Evolutionary conservation across 2,113 vertebrate species (phyloP), one percentile per base, ranked within the genome.

Genomic region (Tyrannus savana): DNA sequence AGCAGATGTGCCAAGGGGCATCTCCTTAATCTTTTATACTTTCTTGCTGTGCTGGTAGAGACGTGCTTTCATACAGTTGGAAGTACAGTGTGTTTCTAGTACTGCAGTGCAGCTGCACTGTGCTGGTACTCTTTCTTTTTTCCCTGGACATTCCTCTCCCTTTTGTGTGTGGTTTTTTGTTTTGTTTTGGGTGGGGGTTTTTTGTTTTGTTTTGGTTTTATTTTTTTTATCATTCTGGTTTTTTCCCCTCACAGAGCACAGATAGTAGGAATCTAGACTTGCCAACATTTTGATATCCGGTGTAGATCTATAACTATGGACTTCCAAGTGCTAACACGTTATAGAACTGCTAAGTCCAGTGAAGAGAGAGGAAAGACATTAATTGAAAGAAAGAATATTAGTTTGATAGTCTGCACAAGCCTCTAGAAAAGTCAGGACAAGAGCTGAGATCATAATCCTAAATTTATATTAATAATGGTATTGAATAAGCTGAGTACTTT

Each of bases 21-120:
- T 52, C 50, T 80, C 68, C 90, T 90, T 87, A 87, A 87, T 93
- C 46, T 95, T 93, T 93, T 59, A 85, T 90, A 30, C 42, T 62
- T 90, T 73, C 49, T 73, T 73, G 17, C 39, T 63, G 55, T 71
- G 37, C 67, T 88, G 67, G 35, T 56, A 83, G 46, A 76, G 74
- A 60, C 0, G 2, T 82, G 50, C 27, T 75, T 71, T 64, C 56
- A 44, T 79, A 10, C 2, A 60, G 58, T 2, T 78, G 24, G 66
- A 82, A 72, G 33, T 35, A 56, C 42, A 81, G 33, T 39, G 46
- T 23, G n/a, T 59, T 87, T 79, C 78, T 47, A 80, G 59, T 53
- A 58, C 83, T 62, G 63, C 0, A 0, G 14, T 73, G 37, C 72
- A 79, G 23, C 19, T 63, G 23, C 30, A 31, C 31, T 50, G 19